phyloP scores from a whole-genome alignment of 1,140 invertebrate genomes.

The Tetramorium parvispinum region DNA sequence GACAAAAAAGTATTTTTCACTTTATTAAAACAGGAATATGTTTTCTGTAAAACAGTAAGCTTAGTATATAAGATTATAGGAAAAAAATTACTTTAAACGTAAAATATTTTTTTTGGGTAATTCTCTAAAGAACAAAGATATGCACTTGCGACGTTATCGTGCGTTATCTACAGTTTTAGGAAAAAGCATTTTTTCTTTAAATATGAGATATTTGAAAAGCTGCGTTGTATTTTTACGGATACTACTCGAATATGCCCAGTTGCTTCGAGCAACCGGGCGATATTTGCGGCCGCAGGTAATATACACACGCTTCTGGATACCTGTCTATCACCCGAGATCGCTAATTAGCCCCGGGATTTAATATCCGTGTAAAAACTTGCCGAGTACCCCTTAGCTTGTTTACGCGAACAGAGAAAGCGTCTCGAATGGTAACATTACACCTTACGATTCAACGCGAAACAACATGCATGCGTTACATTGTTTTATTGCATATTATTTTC shows the following conservation, averaged over 20 bases:
- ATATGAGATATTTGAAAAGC: neutral
- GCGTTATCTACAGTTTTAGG: neutral
- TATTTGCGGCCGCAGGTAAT: neutral
- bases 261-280: neutral
- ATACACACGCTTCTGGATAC: neutral
- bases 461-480: constrained; percentile 3
- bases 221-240: neutral
- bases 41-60: no score
- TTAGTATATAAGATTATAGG: no score
- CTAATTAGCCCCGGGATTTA: constrained; percentile 4
- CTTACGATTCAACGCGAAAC: neutral
- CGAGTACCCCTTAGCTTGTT: constrained; percentile 1
- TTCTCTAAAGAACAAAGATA: neutral
- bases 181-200: neutral
- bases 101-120: no score
- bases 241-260: neutral
- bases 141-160: neutral
- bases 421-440: neutral
- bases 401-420: constrained; percentile 13
- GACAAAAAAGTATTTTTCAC: no score
- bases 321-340: neutral
- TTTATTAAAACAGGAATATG: no score
- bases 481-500: constrained; percentile 21
- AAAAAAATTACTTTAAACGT: no score
- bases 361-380: neutral